A percentile compares a stretch with the other conserved stretches of the same genome.
Evolutionary conservation across 2,888 invertebrate genomes (phyloP).

Genomic region (Amitus sp.): DNA sequence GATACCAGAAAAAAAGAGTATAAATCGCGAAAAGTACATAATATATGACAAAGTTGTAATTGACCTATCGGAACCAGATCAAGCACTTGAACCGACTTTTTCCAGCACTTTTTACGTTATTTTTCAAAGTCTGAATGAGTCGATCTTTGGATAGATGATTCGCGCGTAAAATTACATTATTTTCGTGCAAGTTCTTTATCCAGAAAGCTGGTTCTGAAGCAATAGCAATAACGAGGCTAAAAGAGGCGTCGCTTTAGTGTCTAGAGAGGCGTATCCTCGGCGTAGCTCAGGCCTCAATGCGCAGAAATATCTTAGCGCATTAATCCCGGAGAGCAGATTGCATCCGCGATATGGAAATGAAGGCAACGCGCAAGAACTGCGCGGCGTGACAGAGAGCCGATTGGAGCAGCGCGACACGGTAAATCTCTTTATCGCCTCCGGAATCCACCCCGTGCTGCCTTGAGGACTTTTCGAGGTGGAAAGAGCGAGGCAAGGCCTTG

Average conservation of each 20-base stretch:
- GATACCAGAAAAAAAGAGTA: too few relatives aligned
- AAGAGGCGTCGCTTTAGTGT: constrained; percentile 10
- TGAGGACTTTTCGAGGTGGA: background rate
- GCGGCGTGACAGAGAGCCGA: constrained; percentile 59
- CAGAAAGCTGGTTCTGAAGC: too few relatives aligned
- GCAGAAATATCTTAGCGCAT: constrained; percentile 59
- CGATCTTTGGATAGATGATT: too few relatives aligned
- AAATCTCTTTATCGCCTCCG: constrained; percentile 62
- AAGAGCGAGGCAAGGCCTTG: background rate
- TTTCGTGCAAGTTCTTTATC: too few relatives aligned
- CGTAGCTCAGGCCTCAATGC: constrained; percentile 36
- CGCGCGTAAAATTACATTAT: too few relatives aligned
- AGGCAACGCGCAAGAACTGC: constrained; percentile 60
- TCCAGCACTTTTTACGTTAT: too few relatives aligned
- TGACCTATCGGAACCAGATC: too few relatives aligned
- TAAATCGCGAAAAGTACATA: too few relatives aligned
- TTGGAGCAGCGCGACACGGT: constrained; percentile 55
- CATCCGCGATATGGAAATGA: constrained; percentile 64
- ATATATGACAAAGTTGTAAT: too few relatives aligned
- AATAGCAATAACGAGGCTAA: too few relatives aligned
- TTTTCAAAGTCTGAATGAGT: too few relatives aligned
- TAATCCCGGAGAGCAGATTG: constrained; percentile 62
- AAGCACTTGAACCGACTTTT: too few relatives aligned
- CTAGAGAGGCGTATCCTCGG: constrained; percentile 31
- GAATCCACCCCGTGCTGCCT: constrained; percentile 38